Percentiles rank a stretch among this genome's conserved stretches.
phyloP scores from a whole-genome alignment of 2,113 vertebrate genomes.

The Zingel zingel region DNA sequence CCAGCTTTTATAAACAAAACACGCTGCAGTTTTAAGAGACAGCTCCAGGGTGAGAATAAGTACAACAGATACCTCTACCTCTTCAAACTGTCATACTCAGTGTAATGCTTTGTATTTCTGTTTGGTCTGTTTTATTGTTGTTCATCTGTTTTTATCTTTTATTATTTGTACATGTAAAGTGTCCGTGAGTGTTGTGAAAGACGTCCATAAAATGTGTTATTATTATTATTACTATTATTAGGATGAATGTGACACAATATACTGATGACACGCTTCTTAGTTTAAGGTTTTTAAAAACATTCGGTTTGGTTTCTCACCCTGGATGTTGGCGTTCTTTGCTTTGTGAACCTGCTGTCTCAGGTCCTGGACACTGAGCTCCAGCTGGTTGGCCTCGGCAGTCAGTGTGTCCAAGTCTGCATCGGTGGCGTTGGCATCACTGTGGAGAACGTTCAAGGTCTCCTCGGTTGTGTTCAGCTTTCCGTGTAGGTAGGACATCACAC shows the following conservation, averaged over 20 bases:
- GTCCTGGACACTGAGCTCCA: slow-evolving; percentile 84
- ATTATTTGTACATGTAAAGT: no score
- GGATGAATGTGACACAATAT: background rate
- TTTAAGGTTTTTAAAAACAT: background rate
- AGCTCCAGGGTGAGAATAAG: background rate
- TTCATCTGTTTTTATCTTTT: no score
- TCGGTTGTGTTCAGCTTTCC: slow-evolving; percentile 87
- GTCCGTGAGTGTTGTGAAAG: no score
- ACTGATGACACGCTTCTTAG: background rate
- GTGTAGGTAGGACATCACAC: slow-evolving; percentile 87
- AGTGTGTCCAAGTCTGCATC: slow-evolving; percentile 76
- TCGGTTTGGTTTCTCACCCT: slow-evolving; percentile 81
- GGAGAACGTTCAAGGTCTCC: slow-evolving; percentile 77
- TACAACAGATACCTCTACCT: no score
- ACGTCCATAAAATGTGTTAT: no score
- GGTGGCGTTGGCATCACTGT: slow-evolving; percentile 82
- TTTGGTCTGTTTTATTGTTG: no score
- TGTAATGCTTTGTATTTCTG: no score
- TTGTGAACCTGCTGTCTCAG: slow-evolving; percentile 88
- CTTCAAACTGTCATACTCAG: no score
- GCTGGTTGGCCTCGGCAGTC: slow-evolving; percentile 83
- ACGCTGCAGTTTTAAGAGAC: background rate
- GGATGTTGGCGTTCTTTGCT: slow-evolving; percentile 93
- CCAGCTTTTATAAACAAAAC: background rate
- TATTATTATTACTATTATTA: background rate